Percentiles rank a stretch among this genome's conserved stretches.
These are phyloP conservation scores for Lepidurus arcticus DNA, from an alignment of 1,140 invertebrate genomes.

Conservation along the genomic window DNA sequence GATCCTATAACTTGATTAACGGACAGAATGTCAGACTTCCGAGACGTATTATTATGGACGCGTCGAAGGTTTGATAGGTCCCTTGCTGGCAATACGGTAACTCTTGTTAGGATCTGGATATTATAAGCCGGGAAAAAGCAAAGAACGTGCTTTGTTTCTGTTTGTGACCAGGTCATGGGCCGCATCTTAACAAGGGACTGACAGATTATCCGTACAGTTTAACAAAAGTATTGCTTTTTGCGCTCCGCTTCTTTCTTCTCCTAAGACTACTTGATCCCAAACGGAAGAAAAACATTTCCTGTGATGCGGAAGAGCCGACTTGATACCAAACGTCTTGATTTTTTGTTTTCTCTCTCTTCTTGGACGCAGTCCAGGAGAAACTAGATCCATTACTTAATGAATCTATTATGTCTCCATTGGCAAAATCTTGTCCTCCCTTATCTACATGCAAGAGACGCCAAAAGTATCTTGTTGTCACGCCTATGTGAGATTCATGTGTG, in stretches of 20 bases:
- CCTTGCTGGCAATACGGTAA: no score
- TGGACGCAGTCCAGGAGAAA: not conserved
- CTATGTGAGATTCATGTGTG: not conserved
- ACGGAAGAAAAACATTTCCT: not conserved
- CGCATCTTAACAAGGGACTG: no score
- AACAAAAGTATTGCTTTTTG: not conserved
- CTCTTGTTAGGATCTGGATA: no score
- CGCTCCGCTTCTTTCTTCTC: not conserved
- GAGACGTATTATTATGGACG: no score
- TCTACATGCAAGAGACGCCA: not conserved
- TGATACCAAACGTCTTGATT: not conserved
- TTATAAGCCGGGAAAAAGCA: no score
- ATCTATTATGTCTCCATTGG: not conserved
- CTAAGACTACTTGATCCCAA: not conserved
- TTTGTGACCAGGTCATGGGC: no score
- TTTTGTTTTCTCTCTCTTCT: not conserved
- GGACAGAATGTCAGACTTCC: no score
- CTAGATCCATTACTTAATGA: conserved; percentile 9
- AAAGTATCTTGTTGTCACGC: not conserved
- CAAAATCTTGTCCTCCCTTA: not conserved
- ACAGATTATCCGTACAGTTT: not conserved
- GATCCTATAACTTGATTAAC: no score
- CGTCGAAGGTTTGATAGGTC: no score
- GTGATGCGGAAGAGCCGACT: not conserved
- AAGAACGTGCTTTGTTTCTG: no score